phyloP scores from a whole-genome alignment of 2,888 invertebrate genomes.

The Adela reaumurella region DNA sequence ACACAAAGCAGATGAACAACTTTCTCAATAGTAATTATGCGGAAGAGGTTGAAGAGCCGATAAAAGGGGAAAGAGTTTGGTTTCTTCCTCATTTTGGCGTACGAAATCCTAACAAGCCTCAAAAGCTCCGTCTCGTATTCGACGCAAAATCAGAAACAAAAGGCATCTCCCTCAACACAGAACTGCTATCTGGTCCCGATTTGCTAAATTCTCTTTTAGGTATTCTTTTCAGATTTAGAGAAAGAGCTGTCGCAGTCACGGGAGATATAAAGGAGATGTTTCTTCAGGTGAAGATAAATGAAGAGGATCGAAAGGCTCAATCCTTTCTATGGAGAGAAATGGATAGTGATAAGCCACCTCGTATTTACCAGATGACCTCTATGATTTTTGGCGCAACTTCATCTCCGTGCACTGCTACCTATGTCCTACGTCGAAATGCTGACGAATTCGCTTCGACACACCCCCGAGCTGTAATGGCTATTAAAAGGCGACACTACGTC shows the following conservation, averaged over 20 bases:
- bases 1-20: too few relatives aligned
- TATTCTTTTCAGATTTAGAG: neutral
- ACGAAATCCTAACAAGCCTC: neutral
- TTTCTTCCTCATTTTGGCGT: neutral
- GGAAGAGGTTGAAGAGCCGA: too few relatives aligned
- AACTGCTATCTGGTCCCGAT: neutral
- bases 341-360: neutral
- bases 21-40: too few relatives aligned
- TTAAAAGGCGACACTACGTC: conserved; percentile 6
- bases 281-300: neutral
- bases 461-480: conserved; percentile 5
- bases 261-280: neutral
- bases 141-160: neutral
- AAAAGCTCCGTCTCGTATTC: neutral
- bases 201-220: neutral
- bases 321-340: neutral
- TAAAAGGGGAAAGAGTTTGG: neutral
- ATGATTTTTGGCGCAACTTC: conserved; percentile 11
- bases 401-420: conserved; percentile 10
- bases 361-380: conserved; percentile 10
- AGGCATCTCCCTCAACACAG: neutral
- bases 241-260: neutral
- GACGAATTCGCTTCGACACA: conserved; percentile 2
- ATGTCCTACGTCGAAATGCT: conserved; percentile 9
- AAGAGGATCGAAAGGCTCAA: neutral